Conservation (phyloP, 2,797 vertebrate species). For the Sebastiscus albofasciatus region DNA sequence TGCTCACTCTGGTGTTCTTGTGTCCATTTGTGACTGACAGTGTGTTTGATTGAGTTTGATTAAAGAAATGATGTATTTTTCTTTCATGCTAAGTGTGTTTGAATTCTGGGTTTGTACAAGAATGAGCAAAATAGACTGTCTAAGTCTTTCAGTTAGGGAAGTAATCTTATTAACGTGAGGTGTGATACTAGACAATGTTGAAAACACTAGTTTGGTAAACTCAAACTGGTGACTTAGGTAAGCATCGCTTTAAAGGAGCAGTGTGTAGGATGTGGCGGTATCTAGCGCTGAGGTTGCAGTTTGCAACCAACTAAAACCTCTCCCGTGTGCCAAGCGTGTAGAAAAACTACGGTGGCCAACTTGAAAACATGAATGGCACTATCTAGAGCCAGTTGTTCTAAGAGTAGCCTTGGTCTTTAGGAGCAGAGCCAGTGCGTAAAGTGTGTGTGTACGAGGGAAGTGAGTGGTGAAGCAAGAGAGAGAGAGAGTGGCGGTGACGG, state of each 20-base stretch:
- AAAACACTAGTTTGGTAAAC: neutral
- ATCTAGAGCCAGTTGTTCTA: too few species aligned
- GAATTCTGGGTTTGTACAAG: neutral
- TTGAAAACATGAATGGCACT: too few species aligned
- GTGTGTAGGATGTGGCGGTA: too few species aligned
- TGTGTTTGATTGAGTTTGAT: neutral
- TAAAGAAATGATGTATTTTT: neutral
- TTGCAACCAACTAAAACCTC: too few species aligned
- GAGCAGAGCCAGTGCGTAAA: neutral
- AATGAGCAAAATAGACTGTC: neutral
- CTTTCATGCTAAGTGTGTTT: neutral
- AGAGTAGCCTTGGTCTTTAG: too few species aligned
- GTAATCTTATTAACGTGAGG: neutral
- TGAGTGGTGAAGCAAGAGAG: neutral
- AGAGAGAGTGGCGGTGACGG: too few species aligned
- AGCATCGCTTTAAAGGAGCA: neutral
- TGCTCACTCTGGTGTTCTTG: neutral
- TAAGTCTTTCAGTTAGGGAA: neutral
- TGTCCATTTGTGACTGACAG: neutral
- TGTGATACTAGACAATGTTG: neutral
- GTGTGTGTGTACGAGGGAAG: neutral
- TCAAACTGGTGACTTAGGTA: neutral
- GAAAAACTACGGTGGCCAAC: too few species aligned
- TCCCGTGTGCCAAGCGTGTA: too few species aligned
- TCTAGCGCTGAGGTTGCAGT: too few species aligned